Conservation (phyloP, 2,888 invertebrate genomes). For the Ophioninae sp. region DNA sequence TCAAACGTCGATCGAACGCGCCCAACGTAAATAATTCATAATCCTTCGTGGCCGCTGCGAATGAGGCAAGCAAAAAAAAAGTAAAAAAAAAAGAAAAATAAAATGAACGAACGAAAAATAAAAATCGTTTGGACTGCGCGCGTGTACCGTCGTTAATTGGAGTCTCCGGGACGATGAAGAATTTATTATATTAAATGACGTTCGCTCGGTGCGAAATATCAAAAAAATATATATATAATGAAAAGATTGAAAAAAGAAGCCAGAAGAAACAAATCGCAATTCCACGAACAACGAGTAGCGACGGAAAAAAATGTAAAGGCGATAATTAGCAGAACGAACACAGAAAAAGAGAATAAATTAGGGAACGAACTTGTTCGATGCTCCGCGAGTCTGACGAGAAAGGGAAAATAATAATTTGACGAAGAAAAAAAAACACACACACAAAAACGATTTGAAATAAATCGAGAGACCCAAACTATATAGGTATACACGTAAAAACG, state of each 20-base stretch:
- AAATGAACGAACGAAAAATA: no score
- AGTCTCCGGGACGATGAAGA: slow-evolving; percentile 30
- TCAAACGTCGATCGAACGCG: slow-evolving; percentile 29
- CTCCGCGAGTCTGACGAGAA: not conserved
- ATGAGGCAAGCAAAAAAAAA: not conserved
- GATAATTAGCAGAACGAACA: not conserved
- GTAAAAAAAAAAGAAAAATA: slow-evolving; percentile 17
- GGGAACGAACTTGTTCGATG: not conserved
- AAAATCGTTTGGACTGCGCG: slow-evolving; percentile 23
- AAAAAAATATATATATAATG: slow-evolving; percentile 3
- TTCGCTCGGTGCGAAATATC: not conserved
- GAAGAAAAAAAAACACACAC: not conserved
- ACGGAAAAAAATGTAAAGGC: not conserved
- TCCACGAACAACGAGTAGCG: not conserved
- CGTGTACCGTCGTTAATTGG: slow-evolving; percentile 37
- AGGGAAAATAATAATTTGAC: slow-evolving; percentile 28
- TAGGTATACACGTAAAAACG: slow-evolving; percentile 3
- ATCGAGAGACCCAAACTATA: slow-evolving; percentile 4
- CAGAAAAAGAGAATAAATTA: not conserved
- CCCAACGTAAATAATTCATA: slow-evolving; percentile 56
- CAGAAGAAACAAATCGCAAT: not conserved
- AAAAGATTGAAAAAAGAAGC: not conserved
- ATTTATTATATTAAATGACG: slow-evolving; percentile 10
- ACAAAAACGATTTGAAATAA: not conserved
- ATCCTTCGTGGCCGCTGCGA: slow-evolving; percentile 34